A percentile compares a stretch with the other conserved stretches of the same genome.
These are phyloP conservation scores for Stegophylla sp. DNA, from an alignment of 2,888 invertebrate species.

Conservation along the genomic window DNA sequence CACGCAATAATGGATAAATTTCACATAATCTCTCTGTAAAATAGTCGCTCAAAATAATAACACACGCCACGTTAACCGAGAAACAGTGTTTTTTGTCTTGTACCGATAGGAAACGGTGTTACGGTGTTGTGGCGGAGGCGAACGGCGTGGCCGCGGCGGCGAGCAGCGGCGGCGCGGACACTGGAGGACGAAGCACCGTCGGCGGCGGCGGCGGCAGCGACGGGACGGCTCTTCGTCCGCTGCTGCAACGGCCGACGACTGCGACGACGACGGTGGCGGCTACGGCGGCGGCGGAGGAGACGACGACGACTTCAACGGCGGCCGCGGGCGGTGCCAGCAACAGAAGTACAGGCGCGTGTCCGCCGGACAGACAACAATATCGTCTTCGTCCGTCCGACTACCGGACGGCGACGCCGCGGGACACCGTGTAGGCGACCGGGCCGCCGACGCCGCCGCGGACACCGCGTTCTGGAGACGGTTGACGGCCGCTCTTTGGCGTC, in stretches of 20 bases:
- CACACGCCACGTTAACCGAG: too few relatives aligned
- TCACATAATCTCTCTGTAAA: too few relatives aligned
- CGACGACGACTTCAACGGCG: slow-evolving; percentile 61
- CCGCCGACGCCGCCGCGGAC: too few relatives aligned
- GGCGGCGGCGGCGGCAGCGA: slow-evolving; percentile 1
- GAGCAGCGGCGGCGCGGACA: background rate
- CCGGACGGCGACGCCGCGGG: background rate
- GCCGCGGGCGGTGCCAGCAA: slow-evolving; percentile 60
- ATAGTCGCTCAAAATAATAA: too few relatives aligned
- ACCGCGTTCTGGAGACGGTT: too few relatives aligned
- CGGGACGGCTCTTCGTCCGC: slow-evolving; percentile 46
- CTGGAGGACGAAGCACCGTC: too few relatives aligned
- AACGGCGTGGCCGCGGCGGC: slow-evolving; percentile 7
- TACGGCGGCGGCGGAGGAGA: slow-evolving; percentile 61
- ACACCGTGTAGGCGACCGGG: background rate
- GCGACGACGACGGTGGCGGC: slow-evolving; percentile 61
- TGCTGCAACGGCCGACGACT: slow-evolving; percentile 62
- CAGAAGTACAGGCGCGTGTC: slow-evolving; percentile 21
- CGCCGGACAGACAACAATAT: background rate
- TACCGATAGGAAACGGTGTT: slow-evolving; percentile 49
- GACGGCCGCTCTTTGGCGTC: too few relatives aligned
- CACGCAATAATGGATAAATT: too few relatives aligned
- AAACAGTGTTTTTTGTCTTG: slow-evolving; percentile 62
- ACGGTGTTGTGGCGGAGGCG: slow-evolving; percentile 42
- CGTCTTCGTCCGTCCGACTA: slow-evolving; percentile 62